Evolutionary conservation across 2,113 vertebrate species (phyloP).

Genomic region (Leptocoma aspasia): DNA sequence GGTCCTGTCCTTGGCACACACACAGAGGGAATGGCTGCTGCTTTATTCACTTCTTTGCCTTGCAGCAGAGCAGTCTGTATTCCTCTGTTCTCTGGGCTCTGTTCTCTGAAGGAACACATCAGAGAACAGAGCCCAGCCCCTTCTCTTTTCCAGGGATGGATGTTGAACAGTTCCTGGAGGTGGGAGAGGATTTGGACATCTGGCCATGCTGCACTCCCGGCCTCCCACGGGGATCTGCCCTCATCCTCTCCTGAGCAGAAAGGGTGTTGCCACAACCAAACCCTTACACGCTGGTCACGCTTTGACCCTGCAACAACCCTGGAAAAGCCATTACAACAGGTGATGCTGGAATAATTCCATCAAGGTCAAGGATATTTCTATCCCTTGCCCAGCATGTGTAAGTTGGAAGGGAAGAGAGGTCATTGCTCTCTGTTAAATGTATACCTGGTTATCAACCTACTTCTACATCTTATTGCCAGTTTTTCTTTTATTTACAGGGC

Average conservation of each 20-base stretch:
- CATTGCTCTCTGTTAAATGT: neutral
- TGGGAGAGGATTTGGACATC: neutral
- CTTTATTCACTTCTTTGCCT: neutral
- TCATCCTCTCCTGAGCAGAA: neutral
- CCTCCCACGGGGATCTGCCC: neutral
- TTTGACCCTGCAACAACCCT: neutral
- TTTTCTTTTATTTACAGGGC: neutral
- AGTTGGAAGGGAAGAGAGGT: neutral
- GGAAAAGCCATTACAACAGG: neutral
- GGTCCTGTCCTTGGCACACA: neutral
- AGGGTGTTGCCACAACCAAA: neutral
- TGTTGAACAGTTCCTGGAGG: neutral
- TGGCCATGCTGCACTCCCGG: neutral
- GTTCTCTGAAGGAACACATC: neutral
- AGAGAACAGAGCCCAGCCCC: neutral
- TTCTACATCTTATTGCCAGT: neutral
- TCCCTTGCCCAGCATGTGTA: neutral
- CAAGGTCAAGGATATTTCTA: neutral
- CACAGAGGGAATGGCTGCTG: neutral
- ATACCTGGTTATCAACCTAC: neutral
- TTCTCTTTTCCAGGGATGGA: neutral
- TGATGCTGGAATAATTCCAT: neutral
- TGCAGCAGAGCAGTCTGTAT: neutral
- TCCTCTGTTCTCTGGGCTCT: neutral
- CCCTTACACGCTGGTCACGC: accelerated